Conservation (phyloP, 1,140 invertebrate species). For the Macrocentrus cingulum region DNA sequence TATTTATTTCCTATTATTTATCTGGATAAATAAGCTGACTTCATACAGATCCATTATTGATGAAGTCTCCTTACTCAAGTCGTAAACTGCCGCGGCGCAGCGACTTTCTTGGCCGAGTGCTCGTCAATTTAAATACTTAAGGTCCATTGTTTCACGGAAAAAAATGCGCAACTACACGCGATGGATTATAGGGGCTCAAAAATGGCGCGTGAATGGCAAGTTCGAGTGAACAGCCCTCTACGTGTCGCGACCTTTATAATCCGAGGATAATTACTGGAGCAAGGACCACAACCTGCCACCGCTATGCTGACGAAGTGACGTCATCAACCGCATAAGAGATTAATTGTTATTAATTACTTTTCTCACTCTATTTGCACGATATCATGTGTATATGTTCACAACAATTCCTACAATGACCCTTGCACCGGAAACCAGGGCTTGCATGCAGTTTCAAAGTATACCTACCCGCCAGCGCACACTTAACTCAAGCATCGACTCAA, state of each 20-base stretch:
- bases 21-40: conserved; percentile 55
- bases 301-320: conserved; percentile 3
- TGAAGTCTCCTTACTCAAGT: background rate
- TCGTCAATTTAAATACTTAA: background rate
- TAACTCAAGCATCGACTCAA: no score
- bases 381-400: background rate
- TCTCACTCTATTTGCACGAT: conserved; percentile 24
- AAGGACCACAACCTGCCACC: conserved; percentile 30
- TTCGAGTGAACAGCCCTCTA: conserved; percentile 57
- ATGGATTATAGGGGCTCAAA: conserved; percentile 1
- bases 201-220: conserved; percentile 53
- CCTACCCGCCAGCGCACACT: no score
- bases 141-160: background rate
- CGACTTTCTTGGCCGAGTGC: no score
- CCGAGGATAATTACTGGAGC: conserved; percentile 55
- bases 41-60: background rate
- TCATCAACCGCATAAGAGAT: conserved; percentile 44
- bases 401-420: background rate
- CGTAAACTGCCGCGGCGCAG: no score
- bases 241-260: conserved; percentile 56
- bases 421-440: no score
- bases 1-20: conserved; percentile 60
- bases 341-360: conserved; percentile 61
- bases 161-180: background rate
- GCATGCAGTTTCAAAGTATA: no score